A percentile compares a stretch with the other conserved stretches of the same genome.
Evolutionary conservation across 2,888 invertebrate species (phyloP).

Genomic region (Apamea crenata): DNA sequence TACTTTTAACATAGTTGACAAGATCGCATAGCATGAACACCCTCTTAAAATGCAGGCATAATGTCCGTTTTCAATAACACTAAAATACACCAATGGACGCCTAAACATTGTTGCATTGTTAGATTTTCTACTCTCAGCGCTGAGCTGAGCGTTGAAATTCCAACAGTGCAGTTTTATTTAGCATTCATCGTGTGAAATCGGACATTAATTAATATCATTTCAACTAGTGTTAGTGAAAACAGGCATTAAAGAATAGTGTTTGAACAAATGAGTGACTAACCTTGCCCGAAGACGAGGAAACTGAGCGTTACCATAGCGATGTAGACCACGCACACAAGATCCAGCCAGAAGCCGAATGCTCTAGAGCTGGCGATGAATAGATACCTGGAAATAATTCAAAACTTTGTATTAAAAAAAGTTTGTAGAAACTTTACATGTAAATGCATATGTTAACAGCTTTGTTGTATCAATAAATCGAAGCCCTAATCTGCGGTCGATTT

Average conservation of each 20-base stretch:
- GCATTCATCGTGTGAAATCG: background rate
- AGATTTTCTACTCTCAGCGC: background rate
- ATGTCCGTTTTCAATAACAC: background rate
- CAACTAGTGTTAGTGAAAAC: background rate
- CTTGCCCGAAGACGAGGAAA: slow-evolving; percentile 93
- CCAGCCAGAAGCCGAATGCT: slow-evolving; percentile 98
- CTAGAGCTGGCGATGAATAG: slow-evolving; percentile 96
- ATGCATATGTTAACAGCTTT: background rate
- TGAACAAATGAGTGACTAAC: slow-evolving; percentile 69
- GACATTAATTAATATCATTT: too few relatives aligned
- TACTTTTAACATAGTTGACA: background rate
- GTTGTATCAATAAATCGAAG: background rate
- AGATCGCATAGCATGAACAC: background rate
- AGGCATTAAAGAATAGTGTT: background rate
- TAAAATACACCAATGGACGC: background rate
- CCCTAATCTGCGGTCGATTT: background rate
- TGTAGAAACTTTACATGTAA: too few relatives aligned
- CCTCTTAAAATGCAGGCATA: background rate
- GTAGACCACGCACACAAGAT: slow-evolving; percentile 96
- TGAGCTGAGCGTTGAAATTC: background rate
- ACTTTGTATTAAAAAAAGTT: background rate
- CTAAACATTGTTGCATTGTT: background rate
- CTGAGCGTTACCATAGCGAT: slow-evolving; percentile 96
- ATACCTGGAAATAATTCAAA: slow-evolving; percentile 86
- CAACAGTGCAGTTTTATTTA: background rate